phyloP scores from a whole-genome alignment of 2,888 invertebrate species.

The Branchipolynoe longqiensis region DNA sequence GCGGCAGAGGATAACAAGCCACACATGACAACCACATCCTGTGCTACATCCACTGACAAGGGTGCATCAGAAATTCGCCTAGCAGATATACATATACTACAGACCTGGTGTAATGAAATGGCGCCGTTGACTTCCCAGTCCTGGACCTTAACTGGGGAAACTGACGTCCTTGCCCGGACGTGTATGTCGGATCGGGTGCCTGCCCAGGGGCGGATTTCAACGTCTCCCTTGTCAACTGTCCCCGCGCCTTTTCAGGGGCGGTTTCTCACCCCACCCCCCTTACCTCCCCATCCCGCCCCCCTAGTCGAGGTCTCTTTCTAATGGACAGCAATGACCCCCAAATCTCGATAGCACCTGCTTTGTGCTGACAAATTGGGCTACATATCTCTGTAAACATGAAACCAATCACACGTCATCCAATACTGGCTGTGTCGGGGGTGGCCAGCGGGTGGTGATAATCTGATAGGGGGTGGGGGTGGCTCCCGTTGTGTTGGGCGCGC shows the following conservation, averaged over 20 bases:
- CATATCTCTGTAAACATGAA: constrained; percentile 46
- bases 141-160: too few relatives aligned
- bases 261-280: too few relatives aligned
- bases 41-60: too few relatives aligned
- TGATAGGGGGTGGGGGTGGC: neutral
- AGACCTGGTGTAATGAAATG: too few relatives aligned
- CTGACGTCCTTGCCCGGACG: too few relatives aligned
- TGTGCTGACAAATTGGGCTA: constrained; percentile 29
- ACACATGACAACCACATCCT: neutral
- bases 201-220: neutral
- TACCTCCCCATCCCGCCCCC: too few relatives aligned
- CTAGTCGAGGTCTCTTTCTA: constrained; percentile 10
- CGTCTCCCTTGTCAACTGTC: constrained; percentile 14
- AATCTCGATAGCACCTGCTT: constrained; percentile 34
- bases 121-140: too few relatives aligned
- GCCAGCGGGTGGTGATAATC: constrained; percentile 14
- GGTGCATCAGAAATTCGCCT: too few relatives aligned
- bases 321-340: constrained; percentile 3
- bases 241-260: neutral
- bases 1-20: neutral
- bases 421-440: neutral
- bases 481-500: constrained; percentile 9
- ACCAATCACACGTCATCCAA: constrained; percentile 46
- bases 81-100: too few relatives aligned
- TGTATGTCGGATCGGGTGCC: neutral